phyloP scores from a whole-genome alignment of 2,797 vertebrate genomes.

The Tolypeutes matacus region DNA sequence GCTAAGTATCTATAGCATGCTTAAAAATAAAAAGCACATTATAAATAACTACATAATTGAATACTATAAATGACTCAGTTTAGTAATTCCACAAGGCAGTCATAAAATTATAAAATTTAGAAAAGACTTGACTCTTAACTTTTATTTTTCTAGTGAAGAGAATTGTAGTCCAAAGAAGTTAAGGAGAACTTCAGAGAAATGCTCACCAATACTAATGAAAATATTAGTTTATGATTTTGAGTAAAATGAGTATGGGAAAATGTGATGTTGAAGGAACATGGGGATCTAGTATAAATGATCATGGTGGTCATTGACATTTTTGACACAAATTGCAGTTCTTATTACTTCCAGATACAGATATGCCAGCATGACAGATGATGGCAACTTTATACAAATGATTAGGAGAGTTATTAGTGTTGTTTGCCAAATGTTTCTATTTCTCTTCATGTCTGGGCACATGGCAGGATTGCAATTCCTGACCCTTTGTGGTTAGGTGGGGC shows the following conservation, averaged over 20 bases:
- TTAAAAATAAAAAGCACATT: slow-evolving; percentile 24
- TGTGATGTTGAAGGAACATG: neutral
- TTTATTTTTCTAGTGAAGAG: neutral
- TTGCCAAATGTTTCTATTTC: neutral
- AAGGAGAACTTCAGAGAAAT: slow-evolving; percentile 9
- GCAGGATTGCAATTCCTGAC: neutral
- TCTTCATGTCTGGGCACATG: slow-evolving; percentile 7
- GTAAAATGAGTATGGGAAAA: neutral
- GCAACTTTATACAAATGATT: neutral
- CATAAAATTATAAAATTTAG: slow-evolving; percentile 21
- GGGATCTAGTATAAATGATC: neutral
- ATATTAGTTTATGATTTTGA: neutral
- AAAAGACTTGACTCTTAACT: neutral
- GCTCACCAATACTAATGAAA: neutral
- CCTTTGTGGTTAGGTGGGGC: neutral
- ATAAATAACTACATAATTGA: neutral
- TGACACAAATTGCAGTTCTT: neutral
- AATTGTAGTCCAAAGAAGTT: neutral
- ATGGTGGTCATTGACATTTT: neutral
- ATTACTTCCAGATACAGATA: neutral
- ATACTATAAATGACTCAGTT: neutral
- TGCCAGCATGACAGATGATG: neutral
- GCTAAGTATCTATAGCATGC: neutral
- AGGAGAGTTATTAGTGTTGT: neutral
- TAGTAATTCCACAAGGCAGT: neutral